Evolutionary conservation across 2,888 invertebrate species (phyloP), one percentile per base, ranked within the genome.

Genomic region (Empis livida): DNA sequence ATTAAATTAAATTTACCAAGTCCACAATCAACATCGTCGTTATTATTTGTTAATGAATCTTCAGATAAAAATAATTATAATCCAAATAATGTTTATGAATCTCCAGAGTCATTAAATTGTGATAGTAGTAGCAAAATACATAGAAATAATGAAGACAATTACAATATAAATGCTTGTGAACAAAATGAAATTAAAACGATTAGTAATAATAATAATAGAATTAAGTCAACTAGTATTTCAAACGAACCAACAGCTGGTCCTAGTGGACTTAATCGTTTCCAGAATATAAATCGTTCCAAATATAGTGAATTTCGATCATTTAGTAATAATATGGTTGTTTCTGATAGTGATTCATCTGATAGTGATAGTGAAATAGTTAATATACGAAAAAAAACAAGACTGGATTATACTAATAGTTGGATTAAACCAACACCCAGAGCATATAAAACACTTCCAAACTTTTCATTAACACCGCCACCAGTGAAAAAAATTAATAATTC

Each of bases 201-300:
- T 10, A 39, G 14, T 23, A 31, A 43, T 15, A 35, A 15, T 27
- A 13, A 43, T 15, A 35, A 15, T 35, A 13, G 40, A 10, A 23
- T 14, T 38, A 40, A 23, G 16, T 38, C 31, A 8, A 10, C 44
- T 4, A 46, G 38, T 15, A 9, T 27, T 35, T 23, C 16, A 10
- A 40, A 17, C 15, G 52, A 55, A 40, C 53, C 54, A 17, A 45
- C 52, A 5, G 45, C 54, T 15, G 54, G 54, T 8, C 54, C 54
- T 9, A 55, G 54, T 42, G 54, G 54, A 2, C 31, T 55, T 17
- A 51, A 44, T 44, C 50, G 49, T 15, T 48, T 46, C 27, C 44
- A 42, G 10, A 30, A 31, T 5, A 17, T 16, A 5, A 16, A 30
- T 4, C 10, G 14, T 5, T 11, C 31, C 3, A 11, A 16, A 16